Percentiles rank a stretch among this genome's conserved stretches.
phyloP scores from a whole-genome alignment of 2,113 vertebrate genomes.

The Lagopus leucura region DNA sequence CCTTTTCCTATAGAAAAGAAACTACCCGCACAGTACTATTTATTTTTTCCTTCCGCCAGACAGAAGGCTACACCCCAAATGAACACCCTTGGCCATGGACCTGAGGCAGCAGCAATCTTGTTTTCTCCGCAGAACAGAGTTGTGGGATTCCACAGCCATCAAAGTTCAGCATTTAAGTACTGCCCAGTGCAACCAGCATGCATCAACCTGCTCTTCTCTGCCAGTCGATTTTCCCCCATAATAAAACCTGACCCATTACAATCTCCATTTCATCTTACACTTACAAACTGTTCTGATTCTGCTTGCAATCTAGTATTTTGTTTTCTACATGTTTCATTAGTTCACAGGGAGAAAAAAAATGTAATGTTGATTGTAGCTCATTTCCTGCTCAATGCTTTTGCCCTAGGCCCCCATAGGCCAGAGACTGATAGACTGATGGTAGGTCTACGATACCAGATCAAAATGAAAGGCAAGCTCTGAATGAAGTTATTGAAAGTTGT shows the following conservation, averaged over 20 bases:
- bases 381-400: not conserved
- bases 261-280: not conserved
- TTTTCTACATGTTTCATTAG: not conserved
- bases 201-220: not conserved
- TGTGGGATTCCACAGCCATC: not conserved
- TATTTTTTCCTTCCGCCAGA: not conserved
- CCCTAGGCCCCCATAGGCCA: not conserved
- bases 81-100: not conserved
- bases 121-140: not conserved
- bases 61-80: not conserved
- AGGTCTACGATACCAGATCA: not conserved
- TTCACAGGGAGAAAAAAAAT: not conserved
- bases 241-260: not conserved
- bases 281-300: not conserved
- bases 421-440: not conserved
- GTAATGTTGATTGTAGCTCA: not conserved
- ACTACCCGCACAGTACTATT: not conserved
- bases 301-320: not conserved
- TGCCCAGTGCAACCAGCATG: not conserved
- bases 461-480: constrained; percentile 18
- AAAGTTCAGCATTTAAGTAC: not conserved
- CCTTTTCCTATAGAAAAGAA: not conserved
- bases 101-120: not conserved
- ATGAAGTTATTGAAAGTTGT: not conserved
- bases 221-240: not conserved